Evolutionary conservation across 2,113 vertebrate genomes (phyloP).

Genomic region (Crotophaga sulcirostris): DNA sequence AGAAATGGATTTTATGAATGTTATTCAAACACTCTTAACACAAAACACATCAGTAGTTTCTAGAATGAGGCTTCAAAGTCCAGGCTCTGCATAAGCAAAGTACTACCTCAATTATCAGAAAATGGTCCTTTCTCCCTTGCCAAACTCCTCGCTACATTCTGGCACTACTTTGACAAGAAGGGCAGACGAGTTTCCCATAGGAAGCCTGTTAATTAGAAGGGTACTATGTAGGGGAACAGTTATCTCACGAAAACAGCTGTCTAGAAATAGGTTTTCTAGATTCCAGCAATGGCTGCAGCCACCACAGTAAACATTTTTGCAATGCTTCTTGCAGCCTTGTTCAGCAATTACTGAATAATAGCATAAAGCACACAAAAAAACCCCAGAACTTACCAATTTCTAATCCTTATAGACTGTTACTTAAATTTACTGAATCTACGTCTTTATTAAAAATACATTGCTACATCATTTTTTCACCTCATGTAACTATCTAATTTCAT

Average conservation of each 20-base stretch:
- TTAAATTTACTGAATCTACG: background rate
- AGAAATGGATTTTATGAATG: background rate
- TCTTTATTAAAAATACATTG: background rate
- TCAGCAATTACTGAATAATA: background rate
- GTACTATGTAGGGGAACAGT: background rate
- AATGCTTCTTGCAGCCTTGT: background rate
- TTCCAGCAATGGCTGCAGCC: background rate
- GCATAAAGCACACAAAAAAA: background rate
- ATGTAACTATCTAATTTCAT: background rate
- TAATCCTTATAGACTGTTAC: background rate
- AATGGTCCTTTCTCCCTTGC: background rate
- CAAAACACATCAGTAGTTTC: background rate
- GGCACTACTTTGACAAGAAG: background rate
- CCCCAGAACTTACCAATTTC: background rate
- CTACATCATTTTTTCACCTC: background rate
- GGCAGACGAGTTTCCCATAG: background rate
- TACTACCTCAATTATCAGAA: background rate
- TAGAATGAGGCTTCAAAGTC: background rate
- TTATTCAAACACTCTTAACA: background rate
- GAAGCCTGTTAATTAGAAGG: background rate
- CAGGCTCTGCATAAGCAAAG: background rate
- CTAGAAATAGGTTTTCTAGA: background rate
- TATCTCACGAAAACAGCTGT: background rate
- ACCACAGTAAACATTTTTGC: background rate
- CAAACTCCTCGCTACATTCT: background rate